phyloP scores from a whole-genome alignment of 2,888 invertebrate species.

The Dryomyza anilis region DNA sequence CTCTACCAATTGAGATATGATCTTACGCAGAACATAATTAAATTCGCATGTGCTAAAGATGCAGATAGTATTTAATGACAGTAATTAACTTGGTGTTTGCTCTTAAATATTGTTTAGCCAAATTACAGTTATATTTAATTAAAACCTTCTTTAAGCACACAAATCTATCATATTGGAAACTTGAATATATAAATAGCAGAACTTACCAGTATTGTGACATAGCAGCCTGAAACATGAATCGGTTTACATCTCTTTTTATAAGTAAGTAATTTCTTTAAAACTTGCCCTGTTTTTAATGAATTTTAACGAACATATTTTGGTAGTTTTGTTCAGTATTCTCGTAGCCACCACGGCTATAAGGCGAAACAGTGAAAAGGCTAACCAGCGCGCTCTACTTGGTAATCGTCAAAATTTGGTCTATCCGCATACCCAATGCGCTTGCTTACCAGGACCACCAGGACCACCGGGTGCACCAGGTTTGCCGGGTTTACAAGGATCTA shows the following conservation, averaged over 20 bases:
- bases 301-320: not conserved
- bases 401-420: slow-evolving; percentile 26
- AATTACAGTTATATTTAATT: not conserved
- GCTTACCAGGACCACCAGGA: slow-evolving; percentile 38
- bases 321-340: not conserved
- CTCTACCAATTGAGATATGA: no score
- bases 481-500: slow-evolving; percentile 23
- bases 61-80: not conserved
- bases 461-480: slow-evolving; percentile 29
- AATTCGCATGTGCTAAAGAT: not conserved
- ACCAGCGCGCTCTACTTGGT: slow-evolving; percentile 7
- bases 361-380: not conserved
- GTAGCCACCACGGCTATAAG: not conserved
- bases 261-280: not conserved
- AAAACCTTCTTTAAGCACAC: no score
- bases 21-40: not conserved
- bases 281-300: not conserved
- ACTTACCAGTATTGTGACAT: not conserved
- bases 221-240: not conserved
- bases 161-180: not conserved
- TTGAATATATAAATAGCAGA: slow-evolving; percentile 6
- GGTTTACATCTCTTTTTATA: not conserved
- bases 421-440: slow-evolving; percentile 17
- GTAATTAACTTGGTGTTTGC: no score
- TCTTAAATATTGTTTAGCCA: no score